Conservation (phyloP, 2,888 invertebrate genomes). For the Dugesia japonica region DNA sequence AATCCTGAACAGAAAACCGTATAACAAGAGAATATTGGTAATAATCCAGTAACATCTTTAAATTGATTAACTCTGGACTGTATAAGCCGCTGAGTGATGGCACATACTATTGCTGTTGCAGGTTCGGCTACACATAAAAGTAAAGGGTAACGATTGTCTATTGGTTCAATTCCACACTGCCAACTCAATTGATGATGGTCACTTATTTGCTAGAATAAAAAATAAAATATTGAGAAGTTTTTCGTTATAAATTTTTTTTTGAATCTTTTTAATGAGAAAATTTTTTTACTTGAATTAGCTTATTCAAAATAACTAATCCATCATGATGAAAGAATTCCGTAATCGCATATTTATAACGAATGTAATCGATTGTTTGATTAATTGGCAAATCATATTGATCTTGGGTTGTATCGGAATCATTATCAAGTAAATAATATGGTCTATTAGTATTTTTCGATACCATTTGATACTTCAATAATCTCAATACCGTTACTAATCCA, state of each 20-base stretch:
- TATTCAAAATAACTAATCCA: background rate
- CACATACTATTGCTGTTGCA: background rate
- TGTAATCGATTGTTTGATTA: background rate
- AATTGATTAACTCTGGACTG: conserved; percentile 21
- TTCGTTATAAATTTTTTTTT: too few species aligned
- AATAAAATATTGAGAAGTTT: too few species aligned
- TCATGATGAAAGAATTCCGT: conserved; percentile 11
- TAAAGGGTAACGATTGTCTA: conserved; percentile 13
- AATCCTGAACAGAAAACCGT: conserved; percentile 26
- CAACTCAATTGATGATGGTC: conserved; percentile 1
- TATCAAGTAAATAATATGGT: conserved; percentile 5
- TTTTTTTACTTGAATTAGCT: background rate
- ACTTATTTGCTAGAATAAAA: conserved; percentile 21
- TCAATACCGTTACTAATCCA: conserved; percentile 20
- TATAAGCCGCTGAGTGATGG: conserved; percentile 11
- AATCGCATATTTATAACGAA: conserved; percentile 16
- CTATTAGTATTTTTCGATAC: background rate
- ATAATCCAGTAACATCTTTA: conserved; percentile 14
- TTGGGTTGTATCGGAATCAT: background rate
- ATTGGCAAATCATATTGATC: background rate
- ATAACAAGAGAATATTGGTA: background rate
- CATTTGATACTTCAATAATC: conserved; percentile 22
- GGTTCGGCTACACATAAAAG: conserved; percentile 20
- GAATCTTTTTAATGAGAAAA: too few species aligned
- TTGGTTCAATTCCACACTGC: conserved; percentile 26